Conservation (phyloP, 2,797 vertebrate species). For the Smutsia gigantea region DNA sequence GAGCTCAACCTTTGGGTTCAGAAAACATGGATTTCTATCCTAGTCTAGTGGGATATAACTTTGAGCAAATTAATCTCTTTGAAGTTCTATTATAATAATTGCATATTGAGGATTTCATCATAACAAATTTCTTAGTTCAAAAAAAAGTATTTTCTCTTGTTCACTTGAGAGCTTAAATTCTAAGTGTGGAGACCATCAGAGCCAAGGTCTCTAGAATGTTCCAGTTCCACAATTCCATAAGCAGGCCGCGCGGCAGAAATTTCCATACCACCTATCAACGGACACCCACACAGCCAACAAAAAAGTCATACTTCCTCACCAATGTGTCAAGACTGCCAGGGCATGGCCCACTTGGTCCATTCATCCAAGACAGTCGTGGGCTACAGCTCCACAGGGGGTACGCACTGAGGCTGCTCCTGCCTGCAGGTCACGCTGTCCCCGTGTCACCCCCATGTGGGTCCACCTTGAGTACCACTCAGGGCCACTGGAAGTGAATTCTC, state of each 20-base stretch:
- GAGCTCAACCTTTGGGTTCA: neutral
- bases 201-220: neutral
- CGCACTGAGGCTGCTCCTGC: neutral
- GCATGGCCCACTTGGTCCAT: neutral
- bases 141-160: neutral
- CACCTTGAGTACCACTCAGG: too few relatives aligned
- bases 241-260: neutral
- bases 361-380: neutral
- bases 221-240: too few relatives aligned
- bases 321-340: neutral
- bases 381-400: fast-evolving
- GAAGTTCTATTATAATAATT: neutral
- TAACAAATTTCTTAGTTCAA: neutral
- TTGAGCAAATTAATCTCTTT: neutral
- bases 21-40: neutral
- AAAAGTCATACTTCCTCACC: neutral
- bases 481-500: neutral
- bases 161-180: neutral
- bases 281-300: neutral
- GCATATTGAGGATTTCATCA: neutral
- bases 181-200: neutral
- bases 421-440: neutral
- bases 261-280: neutral
- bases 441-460: too few relatives aligned
- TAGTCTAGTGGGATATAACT: neutral